Evolutionary conservation across 2,113 vertebrate species (phyloP).

Genomic region (Heteronetta atricapilla): DNA sequence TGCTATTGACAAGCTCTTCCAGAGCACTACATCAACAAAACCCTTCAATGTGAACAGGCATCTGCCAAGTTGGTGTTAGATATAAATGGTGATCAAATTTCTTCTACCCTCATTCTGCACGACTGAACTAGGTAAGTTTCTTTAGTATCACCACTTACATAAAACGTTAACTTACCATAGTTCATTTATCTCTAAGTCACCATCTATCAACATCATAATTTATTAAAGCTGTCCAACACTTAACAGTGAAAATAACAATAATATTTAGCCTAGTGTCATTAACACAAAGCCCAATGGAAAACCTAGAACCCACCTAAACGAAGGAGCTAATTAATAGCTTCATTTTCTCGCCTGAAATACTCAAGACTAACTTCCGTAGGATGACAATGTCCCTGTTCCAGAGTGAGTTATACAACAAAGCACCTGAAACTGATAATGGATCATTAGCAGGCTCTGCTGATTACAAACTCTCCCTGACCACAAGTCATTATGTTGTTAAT

Average conservation of each 20-base stretch:
- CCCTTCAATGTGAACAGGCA: not conserved
- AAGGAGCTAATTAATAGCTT: conserved; percentile 17
- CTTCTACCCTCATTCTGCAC: not conserved
- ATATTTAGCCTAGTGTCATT: not conserved
- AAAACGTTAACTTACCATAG: not conserved
- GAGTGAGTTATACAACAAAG: not conserved
- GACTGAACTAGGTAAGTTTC: not conserved
- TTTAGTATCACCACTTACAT: not conserved
- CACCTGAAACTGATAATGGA: conserved; percentile 34
- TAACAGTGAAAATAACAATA: conserved; percentile 8
- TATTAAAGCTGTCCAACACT: conserved; percentile 47
- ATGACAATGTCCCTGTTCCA: conserved; percentile 24
- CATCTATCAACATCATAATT: not conserved
- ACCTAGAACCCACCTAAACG: not conserved
- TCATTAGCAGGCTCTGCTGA: conserved; percentile 18
- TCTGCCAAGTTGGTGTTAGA: not conserved
- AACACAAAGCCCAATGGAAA: conserved; percentile 32
- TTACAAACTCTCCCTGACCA: conserved; percentile 17
- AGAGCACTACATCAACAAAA: not conserved
- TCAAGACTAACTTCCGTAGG: not conserved
- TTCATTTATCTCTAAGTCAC: not conserved
- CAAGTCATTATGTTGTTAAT: not conserved
- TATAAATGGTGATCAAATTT: not conserved
- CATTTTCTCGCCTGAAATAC: conserved; percentile 11
- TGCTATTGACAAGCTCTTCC: conserved; percentile 53